These are phyloP conservation scores for Cladorhizidae sp. DNA, from an alignment of 37 sponge, comb jelly and placozoan genomes.

Conservation along the genomic window DNA sequence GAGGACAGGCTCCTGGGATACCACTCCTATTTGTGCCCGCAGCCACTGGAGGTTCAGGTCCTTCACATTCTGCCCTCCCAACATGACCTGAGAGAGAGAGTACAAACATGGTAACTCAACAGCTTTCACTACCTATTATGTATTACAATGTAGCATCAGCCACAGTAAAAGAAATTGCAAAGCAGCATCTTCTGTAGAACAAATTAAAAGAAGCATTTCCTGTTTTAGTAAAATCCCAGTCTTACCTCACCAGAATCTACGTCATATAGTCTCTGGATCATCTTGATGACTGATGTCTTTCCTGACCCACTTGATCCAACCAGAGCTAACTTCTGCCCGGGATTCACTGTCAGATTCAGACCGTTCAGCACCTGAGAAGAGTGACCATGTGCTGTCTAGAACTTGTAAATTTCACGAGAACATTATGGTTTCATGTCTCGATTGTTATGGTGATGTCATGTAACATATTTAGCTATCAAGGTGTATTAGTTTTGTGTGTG, in stretches of 20 bases:
- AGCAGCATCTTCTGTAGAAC: too few relatives aligned
- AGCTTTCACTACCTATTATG: too few relatives aligned
- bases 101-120: too few relatives aligned
- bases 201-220: too few relatives aligned
- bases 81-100: constrained; percentile 44
- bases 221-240: too few relatives aligned
- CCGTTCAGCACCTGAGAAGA: constrained; percentile 50
- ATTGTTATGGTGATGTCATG: too few relatives aligned
- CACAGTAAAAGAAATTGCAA: too few relatives aligned
- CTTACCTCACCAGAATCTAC: constrained; percentile 40
- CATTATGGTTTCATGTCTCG: background rate
- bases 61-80: constrained; percentile 61
- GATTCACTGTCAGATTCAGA: constrained; percentile 36
- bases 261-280: constrained; percentile 87
- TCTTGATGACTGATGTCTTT: constrained; percentile 77
- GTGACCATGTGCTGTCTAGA: background rate
- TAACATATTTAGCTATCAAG: background rate
- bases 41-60: constrained; percentile 82
- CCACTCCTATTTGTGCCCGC: constrained; percentile 76
- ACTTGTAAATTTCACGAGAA: too few relatives aligned
- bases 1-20: constrained; percentile 88
- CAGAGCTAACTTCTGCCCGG: constrained; percentile 80
- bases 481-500: too few relatives aligned
- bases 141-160: too few relatives aligned
- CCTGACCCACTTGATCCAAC: constrained; percentile 91